Evolutionary conservation across 2,113 vertebrate genomes (phyloP).

Genomic region (Melospiza melodia): DNA sequence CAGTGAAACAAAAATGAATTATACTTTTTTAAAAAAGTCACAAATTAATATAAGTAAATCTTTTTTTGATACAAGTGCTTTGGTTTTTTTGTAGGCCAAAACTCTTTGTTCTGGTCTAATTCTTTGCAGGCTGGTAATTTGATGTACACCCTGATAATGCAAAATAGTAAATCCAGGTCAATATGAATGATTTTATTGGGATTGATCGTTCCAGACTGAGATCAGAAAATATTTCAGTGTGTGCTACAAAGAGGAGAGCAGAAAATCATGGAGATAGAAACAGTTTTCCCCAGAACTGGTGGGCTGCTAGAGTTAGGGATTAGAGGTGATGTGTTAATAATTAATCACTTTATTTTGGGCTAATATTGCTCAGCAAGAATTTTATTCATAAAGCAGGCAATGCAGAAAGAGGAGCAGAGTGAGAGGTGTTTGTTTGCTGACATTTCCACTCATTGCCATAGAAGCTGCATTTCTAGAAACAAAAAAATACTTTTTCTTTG

Average conservation of each 20-base stretch:
- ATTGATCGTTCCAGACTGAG: neutral
- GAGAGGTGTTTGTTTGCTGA: neutral
- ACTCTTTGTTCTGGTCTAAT: neutral
- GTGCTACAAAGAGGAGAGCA: neutral
- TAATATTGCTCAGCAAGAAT: neutral
- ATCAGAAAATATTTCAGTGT: neutral
- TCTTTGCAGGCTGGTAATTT: neutral
- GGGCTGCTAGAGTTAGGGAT: neutral
- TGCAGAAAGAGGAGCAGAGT: neutral
- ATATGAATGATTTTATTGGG: neutral
- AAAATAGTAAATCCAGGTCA: neutral
- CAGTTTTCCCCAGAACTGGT: neutral
- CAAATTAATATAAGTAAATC: neutral
- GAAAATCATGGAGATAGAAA: neutral
- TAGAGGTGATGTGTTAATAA: neutral
- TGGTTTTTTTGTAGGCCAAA: neutral
- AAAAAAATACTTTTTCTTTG: neutral
- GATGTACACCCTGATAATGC: neutral
- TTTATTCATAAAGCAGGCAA: neutral
- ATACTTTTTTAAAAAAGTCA: neutral
- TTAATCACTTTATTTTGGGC: neutral
- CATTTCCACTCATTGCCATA: fast-evolving
- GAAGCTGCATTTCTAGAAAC: neutral
- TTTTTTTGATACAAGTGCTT: neutral
- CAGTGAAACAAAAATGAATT: neutral